Percentiles rank a stretch among this genome's conserved stretches.
These are phyloP conservation scores for Corynorhinus townsendii DNA, from an alignment of 2,113 vertebrate genomes.

Conservation along the genomic window DNA sequence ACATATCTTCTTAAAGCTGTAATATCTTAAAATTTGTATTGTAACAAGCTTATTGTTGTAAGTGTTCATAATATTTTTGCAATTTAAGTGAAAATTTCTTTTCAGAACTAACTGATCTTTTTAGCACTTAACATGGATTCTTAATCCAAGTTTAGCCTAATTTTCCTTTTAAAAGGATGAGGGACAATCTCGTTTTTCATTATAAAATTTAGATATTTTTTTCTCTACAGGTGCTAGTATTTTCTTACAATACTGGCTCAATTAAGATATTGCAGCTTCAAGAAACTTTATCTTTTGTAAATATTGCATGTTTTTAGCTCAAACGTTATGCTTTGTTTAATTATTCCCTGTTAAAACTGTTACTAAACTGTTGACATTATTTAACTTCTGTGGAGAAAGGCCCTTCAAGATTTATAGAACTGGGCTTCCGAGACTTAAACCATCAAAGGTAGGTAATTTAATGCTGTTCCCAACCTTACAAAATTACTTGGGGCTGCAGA, in stretches of 20 bases:
- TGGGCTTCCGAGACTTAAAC: conserved; percentile 90
- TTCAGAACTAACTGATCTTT: neutral
- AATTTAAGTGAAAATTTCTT: neutral
- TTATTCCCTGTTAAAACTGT: conserved; percentile 85
- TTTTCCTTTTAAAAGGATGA: neutral
- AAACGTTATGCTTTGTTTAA: conserved; percentile 81
- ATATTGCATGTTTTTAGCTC: conserved; percentile 86
- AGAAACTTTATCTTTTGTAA: conserved; percentile 80
- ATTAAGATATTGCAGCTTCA: conserved; percentile 84
- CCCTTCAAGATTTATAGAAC: conserved; percentile 91
- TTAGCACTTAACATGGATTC: neutral
- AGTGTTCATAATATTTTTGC: neutral
- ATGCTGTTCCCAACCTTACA: conserved; percentile 83
- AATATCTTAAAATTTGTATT: conserved; percentile 71
- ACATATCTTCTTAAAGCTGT: conserved; percentile 82
- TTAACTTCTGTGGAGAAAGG: conserved; percentile 93
- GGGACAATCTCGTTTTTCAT: neutral
- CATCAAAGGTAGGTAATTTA: conserved; percentile 91
- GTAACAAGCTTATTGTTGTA: conserved; percentile 8
- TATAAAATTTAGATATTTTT: conserved; percentile 35
- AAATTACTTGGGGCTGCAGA: conserved; percentile 77
- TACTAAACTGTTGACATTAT: conserved; percentile 98
- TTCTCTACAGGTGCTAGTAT: conserved; percentile 27
- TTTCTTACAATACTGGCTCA: conserved; percentile 60
- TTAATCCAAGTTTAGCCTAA: conserved; percentile 1